Conservation (phyloP, 2,113 vertebrate species). For the Lepus europaeus region DNA sequence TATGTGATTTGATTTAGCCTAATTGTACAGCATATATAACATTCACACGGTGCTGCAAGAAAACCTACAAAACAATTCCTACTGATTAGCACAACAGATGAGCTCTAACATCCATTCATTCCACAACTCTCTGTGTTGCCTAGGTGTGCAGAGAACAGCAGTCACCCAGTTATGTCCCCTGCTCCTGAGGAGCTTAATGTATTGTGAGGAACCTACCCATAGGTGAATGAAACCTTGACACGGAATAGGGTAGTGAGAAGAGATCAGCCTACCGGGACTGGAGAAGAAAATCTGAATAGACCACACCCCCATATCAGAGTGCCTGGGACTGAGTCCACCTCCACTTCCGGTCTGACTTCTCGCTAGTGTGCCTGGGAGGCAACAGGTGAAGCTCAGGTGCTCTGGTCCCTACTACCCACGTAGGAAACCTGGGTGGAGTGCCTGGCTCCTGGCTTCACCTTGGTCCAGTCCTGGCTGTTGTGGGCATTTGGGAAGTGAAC, state of each 20-base stretch:
- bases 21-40: not conserved
- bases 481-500: no score
- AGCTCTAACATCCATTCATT: not conserved
- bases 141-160: not conserved
- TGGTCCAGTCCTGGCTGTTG: no score
- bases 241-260: not conserved
- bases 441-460: no score
- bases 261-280: not conserved
- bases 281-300: not conserved
- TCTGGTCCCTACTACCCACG: no score
- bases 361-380: no score
- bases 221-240: conserved; percentile 5
- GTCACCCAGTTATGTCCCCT: not conserved
- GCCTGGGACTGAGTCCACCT: no score
- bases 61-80: conserved; percentile 3
- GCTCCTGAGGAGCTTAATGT: not conserved
- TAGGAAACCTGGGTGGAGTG: no score
- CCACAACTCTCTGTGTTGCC: not conserved
- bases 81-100: not conserved
- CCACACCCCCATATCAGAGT: no score
- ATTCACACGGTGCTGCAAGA: not conserved
- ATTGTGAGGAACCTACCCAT: not conserved
- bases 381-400: no score
- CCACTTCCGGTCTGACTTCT: no score
- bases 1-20: conserved; percentile 39